Conservation (phyloP, 2,113 vertebrate species). For the Poeciliopsis prolifica region DNA sequence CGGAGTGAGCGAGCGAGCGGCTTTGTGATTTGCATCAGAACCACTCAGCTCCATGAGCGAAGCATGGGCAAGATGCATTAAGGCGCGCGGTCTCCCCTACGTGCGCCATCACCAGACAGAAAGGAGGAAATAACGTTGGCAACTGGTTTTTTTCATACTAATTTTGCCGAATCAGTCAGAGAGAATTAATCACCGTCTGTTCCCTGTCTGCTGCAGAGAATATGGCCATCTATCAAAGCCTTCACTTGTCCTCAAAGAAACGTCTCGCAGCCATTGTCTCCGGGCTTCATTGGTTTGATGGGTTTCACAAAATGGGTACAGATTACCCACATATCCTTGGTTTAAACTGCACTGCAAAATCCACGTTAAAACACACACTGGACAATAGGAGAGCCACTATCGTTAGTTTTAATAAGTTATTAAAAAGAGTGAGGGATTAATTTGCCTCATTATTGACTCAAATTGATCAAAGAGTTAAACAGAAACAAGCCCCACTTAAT, state of each 20-base stretch:
- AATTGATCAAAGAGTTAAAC: background rate
- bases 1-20: constrained; percentile 52
- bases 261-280: constrained; percentile 56
- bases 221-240: constrained; percentile 74
- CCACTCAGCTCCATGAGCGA: constrained; percentile 26
- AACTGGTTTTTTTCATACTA: constrained; percentile 56
- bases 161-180: constrained; percentile 60
- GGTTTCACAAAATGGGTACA: constrained; percentile 66
- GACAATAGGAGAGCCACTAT: constrained; percentile 13
- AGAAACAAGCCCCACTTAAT: background rate
- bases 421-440: constrained; percentile 19
- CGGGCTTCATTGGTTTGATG: constrained; percentile 61
- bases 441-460: constrained; percentile 18
- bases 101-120: constrained; percentile 49
- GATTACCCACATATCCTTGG: constrained; percentile 60
- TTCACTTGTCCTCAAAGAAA: constrained; percentile 47
- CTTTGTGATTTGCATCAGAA: constrained; percentile 73
- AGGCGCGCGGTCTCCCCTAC: constrained; percentile 16
- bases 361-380: constrained; percentile 22
- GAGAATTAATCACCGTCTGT: constrained; percentile 79
- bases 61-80: constrained; percentile 70
- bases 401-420: constrained; percentile 8
- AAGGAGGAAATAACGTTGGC: constrained; percentile 51
- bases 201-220: constrained; percentile 70
- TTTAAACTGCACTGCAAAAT: constrained; percentile 42